These are phyloP conservation scores for Eilema sororculum DNA, from an alignment of 2,888 invertebrate genomes.

Conservation along the genomic window DNA sequence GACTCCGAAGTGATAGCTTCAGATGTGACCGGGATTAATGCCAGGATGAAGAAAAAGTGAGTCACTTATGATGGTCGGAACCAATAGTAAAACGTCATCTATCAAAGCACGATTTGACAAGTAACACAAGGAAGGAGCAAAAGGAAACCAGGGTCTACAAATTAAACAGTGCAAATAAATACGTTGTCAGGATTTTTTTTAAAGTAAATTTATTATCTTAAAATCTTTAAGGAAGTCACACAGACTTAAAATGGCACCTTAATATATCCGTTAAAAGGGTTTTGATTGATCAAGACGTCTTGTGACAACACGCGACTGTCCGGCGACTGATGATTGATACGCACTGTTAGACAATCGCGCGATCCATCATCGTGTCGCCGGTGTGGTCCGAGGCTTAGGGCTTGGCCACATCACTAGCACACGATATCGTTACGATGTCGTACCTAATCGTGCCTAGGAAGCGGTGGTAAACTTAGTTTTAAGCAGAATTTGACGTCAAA, in stretches of 20 bases:
- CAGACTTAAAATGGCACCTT: conserved; percentile 45
- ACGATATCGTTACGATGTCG: not conserved
- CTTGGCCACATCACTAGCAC: not conserved
- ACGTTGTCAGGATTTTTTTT: not conserved
- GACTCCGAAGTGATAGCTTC: too few species aligned
- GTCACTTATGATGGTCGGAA: too few species aligned
- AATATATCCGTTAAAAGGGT: conserved; percentile 64
- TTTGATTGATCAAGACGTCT: conserved; percentile 69
- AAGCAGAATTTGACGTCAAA: too few species aligned
- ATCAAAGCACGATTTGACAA: not conserved
- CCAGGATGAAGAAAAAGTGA: too few species aligned
- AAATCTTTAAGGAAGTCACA: conserved; percentile 24
- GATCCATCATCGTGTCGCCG: conserved; percentile 66
- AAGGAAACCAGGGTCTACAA: not conserved
- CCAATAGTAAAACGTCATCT: too few species aligned
- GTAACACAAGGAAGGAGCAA: not conserved
- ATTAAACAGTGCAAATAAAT: not conserved
- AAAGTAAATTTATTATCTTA: conserved; percentile 4
- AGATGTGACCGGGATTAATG: too few species aligned
- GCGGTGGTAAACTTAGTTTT: too few species aligned
- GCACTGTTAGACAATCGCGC: conserved; percentile 63
- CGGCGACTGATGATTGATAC: conserved; percentile 67
- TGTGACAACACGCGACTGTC: conserved; percentile 49
- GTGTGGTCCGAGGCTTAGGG: conserved; percentile 58
- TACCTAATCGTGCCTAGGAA: not conserved